A percentile compares a stretch with the other conserved stretches of the same genome.
Conservation (phyloP, 2,797 vertebrate species). For the Percopsis omiscomaycus region DNA sequence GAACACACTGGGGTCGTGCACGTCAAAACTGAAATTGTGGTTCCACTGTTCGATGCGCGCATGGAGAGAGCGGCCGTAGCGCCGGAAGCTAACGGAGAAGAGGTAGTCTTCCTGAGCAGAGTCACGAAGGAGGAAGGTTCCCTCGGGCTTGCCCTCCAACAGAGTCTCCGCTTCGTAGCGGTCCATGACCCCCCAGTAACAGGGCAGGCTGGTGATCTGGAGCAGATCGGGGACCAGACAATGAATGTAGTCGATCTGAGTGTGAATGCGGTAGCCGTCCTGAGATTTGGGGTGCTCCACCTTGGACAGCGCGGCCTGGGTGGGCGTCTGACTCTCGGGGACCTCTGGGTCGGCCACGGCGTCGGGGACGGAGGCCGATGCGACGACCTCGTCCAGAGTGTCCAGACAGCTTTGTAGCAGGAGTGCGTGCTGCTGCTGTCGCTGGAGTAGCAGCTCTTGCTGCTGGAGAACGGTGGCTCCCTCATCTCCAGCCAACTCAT, state of each 20-base stretch:
- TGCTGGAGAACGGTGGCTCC: constrained; percentile 65
- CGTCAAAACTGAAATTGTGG: constrained; percentile 87
- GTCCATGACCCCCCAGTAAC: constrained; percentile 88
- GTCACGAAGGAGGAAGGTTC: constrained; percentile 84
- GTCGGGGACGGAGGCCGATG: constrained; percentile 46
- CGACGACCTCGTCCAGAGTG: constrained; percentile 80
- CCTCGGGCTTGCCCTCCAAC: constrained; percentile 84
- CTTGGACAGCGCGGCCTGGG: constrained; percentile 32
- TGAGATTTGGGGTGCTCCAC: constrained; percentile 54
- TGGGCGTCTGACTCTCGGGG: constrained; percentile 30
- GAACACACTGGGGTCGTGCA: constrained; percentile 86
- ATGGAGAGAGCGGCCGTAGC: constrained; percentile 84
- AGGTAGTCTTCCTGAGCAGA: constrained; percentile 87
- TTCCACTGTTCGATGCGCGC: constrained; percentile 88
- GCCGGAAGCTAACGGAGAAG: constrained; percentile 87
- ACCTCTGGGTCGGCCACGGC: constrained; percentile 56
- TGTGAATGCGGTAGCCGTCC: constrained; percentile 77
- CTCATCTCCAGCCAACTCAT: constrained; percentile 73
- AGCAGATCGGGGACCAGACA: constrained; percentile 84
- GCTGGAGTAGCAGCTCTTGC: constrained; percentile 68
- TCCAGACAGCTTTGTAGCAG: constrained; percentile 80
- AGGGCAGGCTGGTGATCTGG: constrained; percentile 81
- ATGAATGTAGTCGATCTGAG: constrained; percentile 85
- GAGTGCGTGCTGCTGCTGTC: constrained; percentile 77
- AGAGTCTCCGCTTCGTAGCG: constrained; percentile 83